phyloP scores from a whole-genome alignment of 2,888 invertebrate species.

The Pristionchus mayeri region DNA sequence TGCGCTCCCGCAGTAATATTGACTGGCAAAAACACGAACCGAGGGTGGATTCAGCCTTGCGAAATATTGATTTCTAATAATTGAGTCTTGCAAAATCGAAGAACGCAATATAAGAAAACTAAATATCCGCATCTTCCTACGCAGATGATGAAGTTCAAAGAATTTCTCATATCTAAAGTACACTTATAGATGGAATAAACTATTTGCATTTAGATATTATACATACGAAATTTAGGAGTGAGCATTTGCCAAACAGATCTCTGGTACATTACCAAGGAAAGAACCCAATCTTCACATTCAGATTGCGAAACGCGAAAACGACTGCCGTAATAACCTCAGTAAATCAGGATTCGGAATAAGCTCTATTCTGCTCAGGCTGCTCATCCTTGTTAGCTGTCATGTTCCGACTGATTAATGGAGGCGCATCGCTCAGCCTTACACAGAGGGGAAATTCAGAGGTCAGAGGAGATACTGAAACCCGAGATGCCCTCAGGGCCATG shows the following conservation, averaged over 20 bases:
- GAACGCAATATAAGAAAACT: no score
- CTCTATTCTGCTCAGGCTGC: background rate
- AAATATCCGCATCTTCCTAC: no score
- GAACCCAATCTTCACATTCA: background rate
- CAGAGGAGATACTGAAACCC: background rate
- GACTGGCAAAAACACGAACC: background rate
- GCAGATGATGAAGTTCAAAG: no score
- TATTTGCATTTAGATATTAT: no score
- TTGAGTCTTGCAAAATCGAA: no score
- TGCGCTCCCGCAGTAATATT: slow-evolving; percentile 11
- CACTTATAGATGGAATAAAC: no score
- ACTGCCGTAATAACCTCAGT: background rate
- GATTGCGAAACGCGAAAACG: background rate
- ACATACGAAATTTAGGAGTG: no score
- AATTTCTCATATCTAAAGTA: no score
- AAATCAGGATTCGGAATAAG: background rate
- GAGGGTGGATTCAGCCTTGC: no score
- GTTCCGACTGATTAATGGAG: slow-evolving; percentile 18
- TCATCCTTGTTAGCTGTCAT: slow-evolving; percentile 22
- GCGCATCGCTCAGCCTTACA: background rate
- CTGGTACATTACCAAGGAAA: no score
- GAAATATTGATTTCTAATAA: no score
- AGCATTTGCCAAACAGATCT: no score
- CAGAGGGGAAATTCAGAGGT: background rate
- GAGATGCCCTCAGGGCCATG: slow-evolving; percentile 21